These are phyloP conservation scores for Lytechinus variegatus DNA, from an alignment of 35 echinoderm and acorn worm genomes.

Conservation along the genomic window DNA sequence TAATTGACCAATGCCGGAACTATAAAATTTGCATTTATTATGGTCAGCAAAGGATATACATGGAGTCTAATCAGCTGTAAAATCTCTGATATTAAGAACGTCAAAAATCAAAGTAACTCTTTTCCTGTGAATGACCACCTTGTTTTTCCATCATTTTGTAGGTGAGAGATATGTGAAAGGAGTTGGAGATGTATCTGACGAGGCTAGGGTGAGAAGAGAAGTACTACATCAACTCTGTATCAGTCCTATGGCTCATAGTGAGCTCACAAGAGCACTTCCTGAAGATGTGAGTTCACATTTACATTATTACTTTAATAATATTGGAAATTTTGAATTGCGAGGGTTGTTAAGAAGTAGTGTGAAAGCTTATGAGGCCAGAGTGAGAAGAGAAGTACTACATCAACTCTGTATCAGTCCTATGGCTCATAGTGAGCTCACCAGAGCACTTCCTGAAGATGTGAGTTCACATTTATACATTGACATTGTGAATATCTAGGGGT, in stretches of 20 bases:
- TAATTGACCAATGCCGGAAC: no score
- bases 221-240: constrained; percentile 92
- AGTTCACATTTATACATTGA: constrained; percentile 25
- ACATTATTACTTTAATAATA: no score
- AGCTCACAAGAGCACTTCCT: constrained; percentile 80
- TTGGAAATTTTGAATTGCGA: no score
- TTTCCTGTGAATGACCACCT: not conserved
- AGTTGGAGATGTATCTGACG: constrained; percentile 71
- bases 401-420: constrained; percentile 85
- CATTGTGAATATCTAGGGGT: no score
- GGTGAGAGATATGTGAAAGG: constrained; percentile 84
- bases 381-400: constrained; percentile 88
- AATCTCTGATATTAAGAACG: no score
- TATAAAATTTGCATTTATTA: no score
- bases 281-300: constrained; percentile 82
- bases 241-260: constrained; percentile 94
- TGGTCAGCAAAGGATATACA: no score
- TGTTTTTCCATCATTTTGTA: not conserved
- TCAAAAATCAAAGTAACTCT: no score
- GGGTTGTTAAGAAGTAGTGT: no score
- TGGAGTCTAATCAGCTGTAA: no score
- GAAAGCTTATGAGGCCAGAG: constrained; percentile 47
- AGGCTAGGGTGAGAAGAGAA: constrained; percentile 75
- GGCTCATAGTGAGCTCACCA: constrained; percentile 95
- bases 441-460: constrained; percentile 92